phyloP scores from a whole-genome alignment of 1,140 invertebrate species.

The Caligus rogercresseyi region DNA sequence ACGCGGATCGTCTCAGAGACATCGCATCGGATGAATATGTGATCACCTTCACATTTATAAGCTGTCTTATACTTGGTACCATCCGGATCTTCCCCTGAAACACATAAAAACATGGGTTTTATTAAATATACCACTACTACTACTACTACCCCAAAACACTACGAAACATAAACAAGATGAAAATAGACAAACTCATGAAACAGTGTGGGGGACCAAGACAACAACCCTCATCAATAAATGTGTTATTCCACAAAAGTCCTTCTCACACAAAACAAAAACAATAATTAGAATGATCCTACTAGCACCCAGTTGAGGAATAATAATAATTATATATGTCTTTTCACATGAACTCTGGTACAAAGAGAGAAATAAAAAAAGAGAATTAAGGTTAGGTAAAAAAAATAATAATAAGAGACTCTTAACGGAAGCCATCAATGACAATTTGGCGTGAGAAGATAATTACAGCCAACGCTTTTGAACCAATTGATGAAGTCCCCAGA shows the following conservation, averaged over 20 bases:
- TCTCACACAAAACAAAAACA: too few relatives aligned
- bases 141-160: too few relatives aligned
- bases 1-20: slow-evolving; percentile 71
- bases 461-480: not conserved
- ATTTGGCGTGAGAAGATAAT: not conserved
- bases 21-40: slow-evolving; percentile 63
- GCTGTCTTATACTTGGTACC: slow-evolving; percentile 51
- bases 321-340: not conserved
- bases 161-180: not conserved
- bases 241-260: too few relatives aligned
- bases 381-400: too few relatives aligned
- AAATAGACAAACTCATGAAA: not conserved
- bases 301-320: too few relatives aligned
- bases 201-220: not conserved
- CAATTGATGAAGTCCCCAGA: too few relatives aligned
- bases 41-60: slow-evolving; percentile 81
- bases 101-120: not conserved
- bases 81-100: slow-evolving; percentile 18
- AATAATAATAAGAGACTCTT: not conserved
- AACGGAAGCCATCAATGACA: not conserved
- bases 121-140: too few relatives aligned
- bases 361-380: not conserved
- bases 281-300: too few relatives aligned
- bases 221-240: too few relatives aligned
- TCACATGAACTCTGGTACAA: not conserved